Evolutionary conservation across 2,797 vertebrate genomes (phyloP).

Genomic region (Cirrhinus mrigala): DNA sequence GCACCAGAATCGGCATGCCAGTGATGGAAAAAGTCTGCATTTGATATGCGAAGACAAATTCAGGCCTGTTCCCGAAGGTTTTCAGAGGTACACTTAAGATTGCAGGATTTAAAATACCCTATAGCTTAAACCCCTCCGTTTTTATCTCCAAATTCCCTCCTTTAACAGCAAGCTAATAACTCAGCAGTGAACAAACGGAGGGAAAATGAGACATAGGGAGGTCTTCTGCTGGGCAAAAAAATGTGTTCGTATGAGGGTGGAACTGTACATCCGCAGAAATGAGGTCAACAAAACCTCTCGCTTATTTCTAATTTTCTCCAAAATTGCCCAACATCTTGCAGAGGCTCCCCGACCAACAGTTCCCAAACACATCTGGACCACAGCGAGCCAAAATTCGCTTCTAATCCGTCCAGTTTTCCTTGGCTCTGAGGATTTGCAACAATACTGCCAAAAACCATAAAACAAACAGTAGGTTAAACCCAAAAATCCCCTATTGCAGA

Average conservation of each 20-base stretch:
- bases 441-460: slow-evolving; percentile 36
- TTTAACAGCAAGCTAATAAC: background rate
- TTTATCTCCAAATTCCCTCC: background rate
- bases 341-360: background rate
- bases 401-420: slow-evolving; percentile 36
- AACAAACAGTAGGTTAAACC: slow-evolving; percentile 41
- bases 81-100: background rate
- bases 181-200: background rate
- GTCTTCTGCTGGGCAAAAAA: background rate
- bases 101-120: slow-evolving; percentile 2
- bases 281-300: slow-evolving; percentile 31
- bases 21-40: background rate
- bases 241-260: background rate
- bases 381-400: slow-evolving; percentile 30
- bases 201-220: background rate
- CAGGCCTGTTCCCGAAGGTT: background rate
- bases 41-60: background rate
- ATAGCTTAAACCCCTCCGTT: background rate
- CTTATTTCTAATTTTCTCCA: slow-evolving; percentile 20
- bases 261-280: slow-evolving; percentile 15
- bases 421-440: slow-evolving; percentile 16
- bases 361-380: slow-evolving; percentile 37
- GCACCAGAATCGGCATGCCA: background rate
- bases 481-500: slow-evolving; percentile 27
- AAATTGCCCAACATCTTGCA: slow-evolving; percentile 31